Percentiles rank a stretch among this genome's conserved stretches.
Evolutionary conservation across 2,113 vertebrate species (phyloP).

Genomic region (Talpa occidentalis): DNA sequence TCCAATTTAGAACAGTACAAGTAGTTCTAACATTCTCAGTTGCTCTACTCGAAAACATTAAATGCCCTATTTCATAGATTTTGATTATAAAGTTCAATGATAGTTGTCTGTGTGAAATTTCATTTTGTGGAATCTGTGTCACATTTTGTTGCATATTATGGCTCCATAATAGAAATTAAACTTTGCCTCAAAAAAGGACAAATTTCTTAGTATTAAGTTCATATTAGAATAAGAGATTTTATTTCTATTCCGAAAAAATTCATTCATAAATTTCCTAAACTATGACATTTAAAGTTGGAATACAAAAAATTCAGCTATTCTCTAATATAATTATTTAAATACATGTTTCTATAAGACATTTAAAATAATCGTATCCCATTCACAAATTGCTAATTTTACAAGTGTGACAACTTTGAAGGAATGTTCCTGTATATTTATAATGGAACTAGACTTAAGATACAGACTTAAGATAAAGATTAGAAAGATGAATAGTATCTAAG

Average conservation of each 20-base stretch:
- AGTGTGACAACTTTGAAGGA: neutral
- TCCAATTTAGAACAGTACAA: neutral
- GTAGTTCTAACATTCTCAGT: neutral
- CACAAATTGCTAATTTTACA: neutral
- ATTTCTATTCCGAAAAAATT: neutral
- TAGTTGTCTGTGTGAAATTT: neutral
- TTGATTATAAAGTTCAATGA: neutral
- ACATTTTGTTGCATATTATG: neutral
- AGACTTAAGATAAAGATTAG: neutral
- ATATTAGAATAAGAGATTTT: conserved; percentile 19
- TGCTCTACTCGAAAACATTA: neutral
- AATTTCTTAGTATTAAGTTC: neutral
- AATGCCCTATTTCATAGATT: neutral
- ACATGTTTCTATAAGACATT: neutral
- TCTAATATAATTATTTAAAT: neutral
- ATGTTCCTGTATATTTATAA: neutral
- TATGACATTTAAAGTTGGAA: neutral
- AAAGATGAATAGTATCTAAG: neutral
- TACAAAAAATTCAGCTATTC: neutral
- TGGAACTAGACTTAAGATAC: neutral
- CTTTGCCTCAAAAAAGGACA: neutral
- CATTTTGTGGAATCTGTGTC: neutral
- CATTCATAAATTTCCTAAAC: neutral
- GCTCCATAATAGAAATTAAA: neutral
- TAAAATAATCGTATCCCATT: neutral